Base-by-base conservation (phyloP, 2,888 invertebrate genomes). In the Molanna angustata region DNA sequence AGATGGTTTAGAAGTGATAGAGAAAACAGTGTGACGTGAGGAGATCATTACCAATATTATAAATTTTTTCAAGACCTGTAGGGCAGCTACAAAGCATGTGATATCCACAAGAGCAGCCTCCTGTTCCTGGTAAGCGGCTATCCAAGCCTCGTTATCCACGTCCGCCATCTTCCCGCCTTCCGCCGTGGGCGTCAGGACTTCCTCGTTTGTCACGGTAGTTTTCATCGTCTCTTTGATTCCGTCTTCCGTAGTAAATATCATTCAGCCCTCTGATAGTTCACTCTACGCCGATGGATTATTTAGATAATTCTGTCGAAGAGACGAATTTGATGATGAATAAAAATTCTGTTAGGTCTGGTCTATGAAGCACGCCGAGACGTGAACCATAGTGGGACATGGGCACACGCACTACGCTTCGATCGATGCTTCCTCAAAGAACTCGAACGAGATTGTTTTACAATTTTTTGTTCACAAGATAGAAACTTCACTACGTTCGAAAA, bases 21-120 rank as follows among this genome's bases (percentile, higher is more conserved):
- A n/a, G n/a, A n/a, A n/a, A n/a, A n/a, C n/a, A n/a, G n/a, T n/a
- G n/a, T n/a, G n/a, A n/a, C n/a, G n/a, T n/a, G n/a, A n/a, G n/a
- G n/a, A n/a, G n/a, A n/a, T 11, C 27, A 4, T 7, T 27, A 27
- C 6, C 27, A 27, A 27, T 27, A 27, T 7, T 7, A 27, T 27
- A 41, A 41, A 41, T n/a, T 2, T 11, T n/a, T 19, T 18, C 41
- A 46, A 56, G 56, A 59, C 59, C 59, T 59, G 59, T 40, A 59
- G 37, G 31, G 59, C 54, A 4, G 56, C 56, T 1, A 56, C 56
- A 19, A 56, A 43, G 22, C 51, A 54, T 16, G 56, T 52, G 31
- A 56, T 31, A 42, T 56, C 56, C 20, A 56, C 56, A 17, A 56
- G 43, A 9, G 56, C 56, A 32, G 59, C 56, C 35, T 52, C 56